These are phyloP conservation scores for Odontamblyopus lacepedii DNA, from an alignment of 2,797 vertebrate species.

Conservation along the genomic window DNA sequence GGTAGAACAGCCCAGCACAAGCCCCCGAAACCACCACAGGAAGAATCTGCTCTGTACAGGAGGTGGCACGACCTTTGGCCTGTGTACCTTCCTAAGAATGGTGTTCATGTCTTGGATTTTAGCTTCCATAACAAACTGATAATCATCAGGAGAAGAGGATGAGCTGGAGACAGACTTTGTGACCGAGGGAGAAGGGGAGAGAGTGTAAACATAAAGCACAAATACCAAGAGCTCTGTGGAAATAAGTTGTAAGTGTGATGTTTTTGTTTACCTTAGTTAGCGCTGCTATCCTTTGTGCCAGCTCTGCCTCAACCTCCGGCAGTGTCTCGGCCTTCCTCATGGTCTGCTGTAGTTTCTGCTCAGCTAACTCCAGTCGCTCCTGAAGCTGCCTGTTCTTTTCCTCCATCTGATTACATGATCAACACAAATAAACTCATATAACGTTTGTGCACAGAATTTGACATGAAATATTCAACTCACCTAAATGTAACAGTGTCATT, in stretches of 20 bases:
- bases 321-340: slow-evolving; percentile 98
- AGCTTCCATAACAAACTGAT: slow-evolving; percentile 98
- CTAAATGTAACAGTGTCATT: background rate
- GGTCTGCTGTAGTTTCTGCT: slow-evolving; percentile 98
- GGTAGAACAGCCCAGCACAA: slow-evolving; percentile 58
- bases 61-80: slow-evolving; percentile 83
- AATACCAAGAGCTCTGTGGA: background rate
- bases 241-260: background rate
- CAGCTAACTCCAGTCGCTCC: slow-evolving; percentile 94
- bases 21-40: slow-evolving; percentile 58
- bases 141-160: slow-evolving; percentile 95
- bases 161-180: slow-evolving; percentile 93
- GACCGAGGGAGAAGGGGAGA: slow-evolving; percentile 84
- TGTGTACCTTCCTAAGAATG: slow-evolving; percentile 97
- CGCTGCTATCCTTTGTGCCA: slow-evolving; percentile 97
- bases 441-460: background rate
- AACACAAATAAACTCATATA: slow-evolving; percentile 12
- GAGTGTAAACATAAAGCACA: slow-evolving; percentile 46
- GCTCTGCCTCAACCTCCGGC: slow-evolving; percentile 96
- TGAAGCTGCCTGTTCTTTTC: slow-evolving; percentile 98
- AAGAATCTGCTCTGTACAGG: slow-evolving; percentile 71
- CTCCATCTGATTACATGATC: slow-evolving; percentile 85
- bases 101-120: slow-evolving; percentile 97
- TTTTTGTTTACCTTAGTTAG: slow-evolving; percentile 89
- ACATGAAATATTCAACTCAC: background rate